Evolutionary conservation across 2,113 vertebrate species (phyloP).

Genomic region (Mola mola): DNA sequence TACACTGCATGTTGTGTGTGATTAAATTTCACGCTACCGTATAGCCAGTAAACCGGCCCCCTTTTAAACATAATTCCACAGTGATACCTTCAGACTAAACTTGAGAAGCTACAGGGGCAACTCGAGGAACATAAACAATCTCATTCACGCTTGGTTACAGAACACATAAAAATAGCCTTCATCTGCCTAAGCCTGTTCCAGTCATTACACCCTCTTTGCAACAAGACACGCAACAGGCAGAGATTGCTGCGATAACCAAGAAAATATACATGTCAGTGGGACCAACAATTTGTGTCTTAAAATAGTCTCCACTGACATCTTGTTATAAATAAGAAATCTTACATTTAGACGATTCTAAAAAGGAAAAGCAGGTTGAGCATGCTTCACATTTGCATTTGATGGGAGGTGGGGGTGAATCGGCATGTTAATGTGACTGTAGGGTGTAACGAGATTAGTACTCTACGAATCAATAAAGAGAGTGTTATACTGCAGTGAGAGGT

Average conservation of each 20-base stretch:
- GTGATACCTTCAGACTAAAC: conserved; percentile 37
- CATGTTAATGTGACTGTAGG: conserved; percentile 66
- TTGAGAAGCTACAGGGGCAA: conserved; percentile 35
- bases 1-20: conserved; percentile 24
- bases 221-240: conserved; percentile 15
- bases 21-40: conserved; percentile 53
- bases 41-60: not conserved
- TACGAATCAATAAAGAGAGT: conserved; percentile 73
- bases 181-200: conserved; percentile 34
- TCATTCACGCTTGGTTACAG: conserved; percentile 48
- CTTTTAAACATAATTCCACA: conserved; percentile 13
- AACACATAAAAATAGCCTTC: conserved; percentile 48
- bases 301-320: conserved; percentile 39
- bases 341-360: conserved; percentile 51
- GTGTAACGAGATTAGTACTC: conserved; percentile 71
- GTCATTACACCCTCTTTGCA: conserved; percentile 17
- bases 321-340: conserved; percentile 47
- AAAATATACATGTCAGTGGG: conserved; percentile 20
- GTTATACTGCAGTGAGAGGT: conserved; percentile 36
- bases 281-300: conserved; percentile 35
- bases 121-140: conserved; percentile 39
- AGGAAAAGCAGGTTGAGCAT: conserved; percentile 31
- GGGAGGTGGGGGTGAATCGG: conserved; percentile 49
- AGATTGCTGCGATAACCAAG: conserved; percentile 36
- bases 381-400: conserved; percentile 33